These are phyloP conservation scores for Rhegmatorhina hoffmannsi DNA, from an alignment of 2,113 vertebrate genomes.

Conservation along the genomic window DNA sequence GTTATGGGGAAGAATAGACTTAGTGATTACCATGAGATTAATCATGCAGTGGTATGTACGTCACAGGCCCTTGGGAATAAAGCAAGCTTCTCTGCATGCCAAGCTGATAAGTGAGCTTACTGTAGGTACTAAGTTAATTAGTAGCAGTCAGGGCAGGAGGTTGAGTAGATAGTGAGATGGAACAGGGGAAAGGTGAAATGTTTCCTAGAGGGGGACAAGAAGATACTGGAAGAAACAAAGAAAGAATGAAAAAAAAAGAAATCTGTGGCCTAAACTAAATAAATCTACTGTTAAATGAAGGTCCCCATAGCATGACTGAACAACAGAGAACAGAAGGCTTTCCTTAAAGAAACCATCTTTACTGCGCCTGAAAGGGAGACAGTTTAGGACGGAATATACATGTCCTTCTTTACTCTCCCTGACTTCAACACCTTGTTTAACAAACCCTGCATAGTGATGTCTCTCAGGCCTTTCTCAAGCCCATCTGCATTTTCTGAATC, in stretches of 20 bases:
- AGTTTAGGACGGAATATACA: neutral
- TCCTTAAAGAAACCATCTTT: neutral
- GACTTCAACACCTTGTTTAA: neutral
- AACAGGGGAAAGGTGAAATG: constrained; percentile 50
- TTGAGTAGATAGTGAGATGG: constrained; percentile 23
- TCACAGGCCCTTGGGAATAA: constrained; percentile 24
- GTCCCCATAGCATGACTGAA: neutral
- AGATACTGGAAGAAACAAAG: neutral
- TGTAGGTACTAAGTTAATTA: constrained; percentile 42
- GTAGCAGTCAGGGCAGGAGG: constrained; percentile 13
- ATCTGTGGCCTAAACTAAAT: neutral
- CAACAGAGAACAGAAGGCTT: neutral
- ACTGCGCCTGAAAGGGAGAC: neutral
- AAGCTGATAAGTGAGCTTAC: constrained; percentile 37
- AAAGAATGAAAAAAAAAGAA: neutral
- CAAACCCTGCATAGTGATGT: neutral
- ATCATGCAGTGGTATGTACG: neutral
- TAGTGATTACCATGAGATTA: neutral
- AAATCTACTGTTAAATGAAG: neutral
- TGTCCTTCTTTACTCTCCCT: neutral
- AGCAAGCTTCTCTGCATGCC: constrained; percentile 44
- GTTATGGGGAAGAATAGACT: neutral
- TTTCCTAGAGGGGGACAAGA: neutral
- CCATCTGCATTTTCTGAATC: neutral
- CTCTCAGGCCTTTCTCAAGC: neutral